Percentiles rank a stretch among this genome's conserved stretches.
Conservation (phyloP, 2,797 vertebrate species). For the Anas capensis region DNA sequence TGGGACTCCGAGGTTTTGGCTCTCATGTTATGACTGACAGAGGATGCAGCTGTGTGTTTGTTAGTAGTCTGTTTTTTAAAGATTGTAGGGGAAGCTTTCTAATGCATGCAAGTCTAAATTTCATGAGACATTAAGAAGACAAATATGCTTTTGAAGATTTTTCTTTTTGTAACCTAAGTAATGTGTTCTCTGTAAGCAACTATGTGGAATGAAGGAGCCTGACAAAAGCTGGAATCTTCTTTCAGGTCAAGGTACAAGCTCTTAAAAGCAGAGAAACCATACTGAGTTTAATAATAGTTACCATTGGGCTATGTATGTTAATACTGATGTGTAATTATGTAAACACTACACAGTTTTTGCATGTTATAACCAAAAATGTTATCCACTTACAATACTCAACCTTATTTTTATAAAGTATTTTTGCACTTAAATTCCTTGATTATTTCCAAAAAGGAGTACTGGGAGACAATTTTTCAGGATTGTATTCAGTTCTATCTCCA, state of each 20-base stretch:
- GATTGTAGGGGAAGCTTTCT: not conserved
- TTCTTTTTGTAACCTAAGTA: not conserved
- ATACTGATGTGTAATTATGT: rapidly evolving
- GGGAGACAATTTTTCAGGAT: not conserved
- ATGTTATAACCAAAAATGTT: not conserved
- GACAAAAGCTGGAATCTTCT: not conserved
- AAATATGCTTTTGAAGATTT: not conserved
- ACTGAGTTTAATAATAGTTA: not conserved
- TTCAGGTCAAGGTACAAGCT: not conserved
- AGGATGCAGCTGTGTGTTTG: not conserved
- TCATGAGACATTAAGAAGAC: not conserved
- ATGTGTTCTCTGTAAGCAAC: not conserved
- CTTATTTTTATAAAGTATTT: no score
- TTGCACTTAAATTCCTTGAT: not conserved
- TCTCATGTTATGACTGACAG: rapidly evolving
- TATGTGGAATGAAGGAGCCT: rapidly evolving
- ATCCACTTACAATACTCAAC: not conserved
- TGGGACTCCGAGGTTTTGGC: not conserved
- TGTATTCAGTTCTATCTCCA: not conserved
- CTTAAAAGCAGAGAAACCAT: not conserved
- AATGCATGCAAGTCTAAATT: rapidly evolving
- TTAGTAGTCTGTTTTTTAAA: not conserved
- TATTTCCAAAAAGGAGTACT: not conserved
- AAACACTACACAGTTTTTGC: not conserved
- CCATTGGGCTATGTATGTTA: not conserved